phyloP scores from a whole-genome alignment of 64 coral and sea anemone species.

The Hydrozoanthus tunicans region DNA sequence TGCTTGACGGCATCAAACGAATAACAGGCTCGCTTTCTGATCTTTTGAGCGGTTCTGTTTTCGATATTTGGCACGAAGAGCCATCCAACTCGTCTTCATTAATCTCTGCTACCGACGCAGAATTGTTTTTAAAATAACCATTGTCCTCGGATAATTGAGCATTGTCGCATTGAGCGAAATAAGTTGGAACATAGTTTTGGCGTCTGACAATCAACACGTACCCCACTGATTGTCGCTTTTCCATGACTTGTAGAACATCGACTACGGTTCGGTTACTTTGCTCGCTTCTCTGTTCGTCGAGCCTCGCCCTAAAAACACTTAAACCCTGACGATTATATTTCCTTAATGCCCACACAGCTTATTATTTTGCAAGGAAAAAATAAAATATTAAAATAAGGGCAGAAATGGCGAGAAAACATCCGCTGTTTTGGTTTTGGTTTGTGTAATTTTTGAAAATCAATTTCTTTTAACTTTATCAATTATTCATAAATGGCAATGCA shows the following conservation, averaged over 20 bases:
- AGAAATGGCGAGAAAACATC: constrained; percentile 4
- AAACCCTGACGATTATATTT: neutral
- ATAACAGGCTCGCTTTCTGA: constrained; percentile 46
- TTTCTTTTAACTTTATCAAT: constrained; percentile 3
- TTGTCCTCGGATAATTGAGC: constrained; percentile 41
- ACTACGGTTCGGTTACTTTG: neutral
- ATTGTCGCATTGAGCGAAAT: constrained; percentile 39
- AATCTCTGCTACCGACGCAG: constrained; percentile 26
- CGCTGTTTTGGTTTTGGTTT: constrained; percentile 29
- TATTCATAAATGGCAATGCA: constrained; percentile 17
- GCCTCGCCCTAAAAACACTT: constrained; percentile 14
- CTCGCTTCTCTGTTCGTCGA: neutral
- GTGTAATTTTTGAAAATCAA: neutral
- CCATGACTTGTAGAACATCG: neutral
- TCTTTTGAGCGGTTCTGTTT: constrained; percentile 21
- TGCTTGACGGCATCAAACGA: neutral
- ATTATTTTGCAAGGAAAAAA: constrained; percentile 38
- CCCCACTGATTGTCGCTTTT: constrained; percentile 8
- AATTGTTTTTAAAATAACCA: constrained; percentile 37
- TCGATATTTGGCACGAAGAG: constrained; percentile 1
- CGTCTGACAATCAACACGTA: constrained; percentile 48
- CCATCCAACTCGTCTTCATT: neutral
- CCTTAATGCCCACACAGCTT: constrained; percentile 6
- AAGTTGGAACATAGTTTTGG: constrained; percentile 46
- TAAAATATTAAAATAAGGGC: constrained; percentile 53